Percentiles rank a stretch among this genome's conserved stretches.
These are phyloP conservation scores for Montipora cactus DNA, from an alignment of 64 coral and sea anemone genomes.

Conservation along the genomic window DNA sequence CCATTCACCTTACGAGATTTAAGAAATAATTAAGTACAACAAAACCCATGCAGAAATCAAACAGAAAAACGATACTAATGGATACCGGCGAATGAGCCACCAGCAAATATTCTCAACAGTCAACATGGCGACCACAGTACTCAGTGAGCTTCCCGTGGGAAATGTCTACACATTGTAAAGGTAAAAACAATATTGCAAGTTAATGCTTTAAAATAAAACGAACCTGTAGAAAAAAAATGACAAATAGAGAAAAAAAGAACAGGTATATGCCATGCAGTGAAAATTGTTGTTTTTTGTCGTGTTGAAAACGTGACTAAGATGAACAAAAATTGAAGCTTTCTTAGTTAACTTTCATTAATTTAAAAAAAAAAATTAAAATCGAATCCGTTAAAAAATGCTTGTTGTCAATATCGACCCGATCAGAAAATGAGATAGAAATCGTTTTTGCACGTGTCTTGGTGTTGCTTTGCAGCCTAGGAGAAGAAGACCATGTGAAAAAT, in stretches of 20 bases:
- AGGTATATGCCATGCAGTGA: neutral
- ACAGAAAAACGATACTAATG: neutral
- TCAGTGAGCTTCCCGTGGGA: conserved; percentile 50
- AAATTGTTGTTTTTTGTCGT: neutral
- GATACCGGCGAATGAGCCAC: conserved; percentile 22
- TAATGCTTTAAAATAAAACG: neutral
- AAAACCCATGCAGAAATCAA: neutral
- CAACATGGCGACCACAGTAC: neutral
- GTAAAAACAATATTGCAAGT: neutral
- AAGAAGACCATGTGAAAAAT: neutral
- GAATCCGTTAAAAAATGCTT: too few species aligned
- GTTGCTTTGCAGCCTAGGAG: too few species aligned
- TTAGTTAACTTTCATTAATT: too few species aligned
- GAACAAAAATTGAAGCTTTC: too few species aligned
- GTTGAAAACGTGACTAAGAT: too few species aligned
- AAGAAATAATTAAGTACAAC: neutral
- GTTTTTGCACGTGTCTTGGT: too few species aligned
- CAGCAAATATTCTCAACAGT: neutral
- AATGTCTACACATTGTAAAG: neutral
- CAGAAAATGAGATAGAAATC: too few species aligned
- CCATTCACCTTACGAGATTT: neutral
- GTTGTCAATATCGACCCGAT: too few species aligned
- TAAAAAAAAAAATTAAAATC: too few species aligned
- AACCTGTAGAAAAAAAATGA: neutral
- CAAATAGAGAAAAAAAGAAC: neutral